Evolutionary conservation across 2,888 invertebrate genomes (phyloP), one percentile per base, ranked within the genome.

Genomic region (Xanthia icteritia): DNA sequence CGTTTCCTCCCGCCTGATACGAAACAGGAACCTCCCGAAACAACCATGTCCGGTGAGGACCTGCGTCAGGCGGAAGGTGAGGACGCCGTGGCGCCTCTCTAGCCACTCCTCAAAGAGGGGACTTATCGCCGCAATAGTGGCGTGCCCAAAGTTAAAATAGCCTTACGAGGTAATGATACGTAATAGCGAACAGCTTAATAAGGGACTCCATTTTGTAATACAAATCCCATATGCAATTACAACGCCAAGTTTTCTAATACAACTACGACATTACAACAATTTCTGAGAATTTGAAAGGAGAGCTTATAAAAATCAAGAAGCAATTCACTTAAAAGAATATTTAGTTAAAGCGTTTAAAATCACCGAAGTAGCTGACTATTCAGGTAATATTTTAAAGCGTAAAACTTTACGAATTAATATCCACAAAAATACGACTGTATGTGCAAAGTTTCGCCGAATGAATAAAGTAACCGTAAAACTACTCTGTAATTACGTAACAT

Each of bases 401-500:
- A 48, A 79, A 83, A 80, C 65, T 79, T 82, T 74, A 74, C 77
- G 73, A 76, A 84, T 86, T 84, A 86, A 80, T 83, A 63, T 74
- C 70, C 72, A 76, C 83, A 78, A 81, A 86, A 89, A 89, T 77
- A 70, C 73, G 81, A 77, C 85, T 91, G 91, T 92, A 94, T 92
- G 90, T 90, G 86, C 86, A 88, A 91, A 90, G 88, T 91, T 92
- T 92, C 91, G 89, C 87, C 88, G 92, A 92, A 94, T 90, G 92
- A 91, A 94, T 92, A 92, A 92, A 90, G 82, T 86, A 76, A 86
- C 88, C 85, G 90, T 90, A 91, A 92, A 92, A 86, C 89, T 89
- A 88, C 87, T 92, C 93, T 95, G 92, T 96, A 96, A 96, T 96
- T 96, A 96, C 92, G 94, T 91, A 94, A 94, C 92, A 92, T 92